Percentiles rank a stretch among this genome's conserved stretches.
phyloP scores from a whole-genome alignment of 1,140 invertebrate species.

The Pseudomyrmex sp. region DNA sequence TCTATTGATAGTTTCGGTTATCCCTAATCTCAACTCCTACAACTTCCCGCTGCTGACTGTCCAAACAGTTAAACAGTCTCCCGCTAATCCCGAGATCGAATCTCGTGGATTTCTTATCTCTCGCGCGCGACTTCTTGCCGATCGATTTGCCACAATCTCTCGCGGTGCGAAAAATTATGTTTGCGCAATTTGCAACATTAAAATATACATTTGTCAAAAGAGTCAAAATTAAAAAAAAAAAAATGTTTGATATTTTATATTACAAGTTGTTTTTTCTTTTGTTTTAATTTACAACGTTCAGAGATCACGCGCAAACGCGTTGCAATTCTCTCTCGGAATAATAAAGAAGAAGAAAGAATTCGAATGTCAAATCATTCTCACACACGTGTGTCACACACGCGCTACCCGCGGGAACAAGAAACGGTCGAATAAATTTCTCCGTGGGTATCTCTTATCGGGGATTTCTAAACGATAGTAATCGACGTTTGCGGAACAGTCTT shows the following conservation, averaged over 20 bases:
- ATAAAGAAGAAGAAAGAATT: background rate
- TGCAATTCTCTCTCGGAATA: background rate
- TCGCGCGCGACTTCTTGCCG: conserved; percentile 34
- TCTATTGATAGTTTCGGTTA: conserved; percentile 62
- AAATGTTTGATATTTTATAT: too few species aligned
- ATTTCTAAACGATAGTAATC: conserved; percentile 65
- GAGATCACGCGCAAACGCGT: background rate
- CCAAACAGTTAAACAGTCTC: conserved; percentile 59
- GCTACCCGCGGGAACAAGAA: conserved; percentile 32
- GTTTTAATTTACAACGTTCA: background rate
- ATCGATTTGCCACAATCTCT: conserved; percentile 1
- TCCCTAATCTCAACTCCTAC: conserved; percentile 57
- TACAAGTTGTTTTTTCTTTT: background rate
- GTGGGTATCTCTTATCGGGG: conserved; percentile 57
- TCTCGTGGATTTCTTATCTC: conserved; percentile 41
- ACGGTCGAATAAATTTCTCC: conserved; percentile 47
- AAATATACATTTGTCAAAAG: too few species aligned
- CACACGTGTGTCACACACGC: background rate
- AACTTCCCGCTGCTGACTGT: conserved; percentile 55
- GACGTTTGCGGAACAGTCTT: conserved; percentile 67
- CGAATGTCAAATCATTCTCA: conserved; percentile 24
- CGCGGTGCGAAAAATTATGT: background rate
- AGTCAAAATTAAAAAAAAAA: too few species aligned
- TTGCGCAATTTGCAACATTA: too few species aligned
- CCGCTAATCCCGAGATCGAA: conserved; percentile 48